Evolutionary conservation across 2,797 vertebrate species (phyloP).

Genomic region (Myotis daubentonii): DNA sequence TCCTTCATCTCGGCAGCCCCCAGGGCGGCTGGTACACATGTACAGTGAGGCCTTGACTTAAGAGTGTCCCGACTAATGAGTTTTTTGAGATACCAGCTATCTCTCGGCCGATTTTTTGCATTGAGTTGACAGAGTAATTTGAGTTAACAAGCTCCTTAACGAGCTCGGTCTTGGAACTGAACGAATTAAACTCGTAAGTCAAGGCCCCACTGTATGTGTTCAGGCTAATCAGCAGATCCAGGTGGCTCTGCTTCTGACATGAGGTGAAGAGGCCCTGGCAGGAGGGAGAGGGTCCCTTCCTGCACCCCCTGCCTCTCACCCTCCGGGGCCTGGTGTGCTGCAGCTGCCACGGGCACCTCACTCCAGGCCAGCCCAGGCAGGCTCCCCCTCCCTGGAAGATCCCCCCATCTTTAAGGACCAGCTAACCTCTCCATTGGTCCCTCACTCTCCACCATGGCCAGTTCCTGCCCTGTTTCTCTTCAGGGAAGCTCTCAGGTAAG

Average conservation of each 20-base stretch:
- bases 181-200: too few relatives aligned
- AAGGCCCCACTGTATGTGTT: neutral
- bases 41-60: too few relatives aligned
- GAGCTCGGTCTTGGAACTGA: too few relatives aligned
- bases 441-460: neutral
- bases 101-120: too few relatives aligned
- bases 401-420: neutral
- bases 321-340: neutral
- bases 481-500: neutral
- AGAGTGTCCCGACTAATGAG: too few relatives aligned
- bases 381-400: neutral
- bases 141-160: too few relatives aligned
- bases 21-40: neutral
- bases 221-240: neutral
- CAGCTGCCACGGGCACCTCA: neutral
- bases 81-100: too few relatives aligned
- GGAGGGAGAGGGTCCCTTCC: neutral
- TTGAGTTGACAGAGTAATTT: too few relatives aligned
- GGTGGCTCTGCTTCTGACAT: neutral
- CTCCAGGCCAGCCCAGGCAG: neutral
- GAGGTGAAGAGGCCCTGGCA: neutral
- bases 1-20: neutral
- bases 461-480: neutral
- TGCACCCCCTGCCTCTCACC: neutral
- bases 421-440: neutral